phyloP scores from a whole-genome alignment of 2,113 vertebrate genomes.

The Bambusicola thoracicus region DNA sequence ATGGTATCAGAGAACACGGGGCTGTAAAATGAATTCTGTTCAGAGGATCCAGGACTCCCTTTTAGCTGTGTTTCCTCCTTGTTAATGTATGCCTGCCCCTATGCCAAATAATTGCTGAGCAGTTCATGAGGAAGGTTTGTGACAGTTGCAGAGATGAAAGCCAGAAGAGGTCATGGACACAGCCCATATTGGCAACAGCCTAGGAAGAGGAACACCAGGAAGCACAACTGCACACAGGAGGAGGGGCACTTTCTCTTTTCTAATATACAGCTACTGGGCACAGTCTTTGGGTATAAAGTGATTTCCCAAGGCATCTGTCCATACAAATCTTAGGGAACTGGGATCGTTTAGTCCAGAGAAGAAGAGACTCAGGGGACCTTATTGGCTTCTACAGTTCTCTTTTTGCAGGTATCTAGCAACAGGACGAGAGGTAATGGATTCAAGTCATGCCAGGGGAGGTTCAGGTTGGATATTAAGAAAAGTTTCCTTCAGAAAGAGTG shows the following conservation, averaged over 20 bases:
- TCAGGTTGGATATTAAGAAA: too few species aligned
- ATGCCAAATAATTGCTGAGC: background rate
- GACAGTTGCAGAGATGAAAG: background rate
- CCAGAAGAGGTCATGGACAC: fast-evolving
- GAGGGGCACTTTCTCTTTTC: background rate
- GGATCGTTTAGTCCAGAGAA: too few species aligned
- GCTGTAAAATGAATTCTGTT: background rate
- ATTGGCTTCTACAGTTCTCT: too few species aligned
- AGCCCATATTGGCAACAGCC: background rate
- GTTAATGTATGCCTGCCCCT: background rate
- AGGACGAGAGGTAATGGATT: too few species aligned
- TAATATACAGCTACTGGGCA: background rate
- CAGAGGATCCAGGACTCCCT: background rate
- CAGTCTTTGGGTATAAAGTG: background rate
- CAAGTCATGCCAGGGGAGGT: too few species aligned
- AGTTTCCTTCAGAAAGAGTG: too few species aligned
- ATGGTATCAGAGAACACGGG: background rate
- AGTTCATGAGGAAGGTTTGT: background rate
- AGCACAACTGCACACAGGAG: background rate
- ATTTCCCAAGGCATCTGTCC: background rate
- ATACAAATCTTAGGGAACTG: too few species aligned
- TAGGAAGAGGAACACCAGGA: background rate
- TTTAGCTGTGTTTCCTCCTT: background rate
- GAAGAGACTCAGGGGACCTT: too few species aligned
- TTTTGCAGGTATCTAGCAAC: too few species aligned